Conservation (phyloP, 2,113 vertebrate genomes). For the Myotis davidii region DNA sequence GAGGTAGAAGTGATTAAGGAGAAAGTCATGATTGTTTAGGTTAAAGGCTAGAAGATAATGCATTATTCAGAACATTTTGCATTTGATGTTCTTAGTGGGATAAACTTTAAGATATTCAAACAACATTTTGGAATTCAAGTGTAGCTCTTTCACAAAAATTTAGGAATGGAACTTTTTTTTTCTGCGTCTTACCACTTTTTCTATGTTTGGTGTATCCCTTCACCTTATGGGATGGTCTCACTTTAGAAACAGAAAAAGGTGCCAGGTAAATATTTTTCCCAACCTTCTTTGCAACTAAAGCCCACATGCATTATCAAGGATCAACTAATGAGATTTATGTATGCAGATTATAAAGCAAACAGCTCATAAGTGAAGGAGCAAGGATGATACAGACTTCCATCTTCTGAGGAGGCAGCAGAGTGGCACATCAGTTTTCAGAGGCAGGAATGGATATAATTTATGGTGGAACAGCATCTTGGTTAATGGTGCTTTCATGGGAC, state of each 20-base stretch:
- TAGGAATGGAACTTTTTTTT: neutral
- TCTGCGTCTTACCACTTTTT: neutral
- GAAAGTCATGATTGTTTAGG: neutral
- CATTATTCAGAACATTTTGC: neutral
- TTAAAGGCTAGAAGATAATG: neutral
- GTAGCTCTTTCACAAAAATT: neutral
- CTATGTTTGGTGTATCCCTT: neutral
- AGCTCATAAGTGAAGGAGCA: neutral
- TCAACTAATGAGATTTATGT: neutral
- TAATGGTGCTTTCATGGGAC: neutral
- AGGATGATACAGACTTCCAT: neutral
- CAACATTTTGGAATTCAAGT: neutral
- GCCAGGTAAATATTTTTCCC: neutral
- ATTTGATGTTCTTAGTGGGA: neutral
- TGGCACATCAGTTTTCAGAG: neutral
- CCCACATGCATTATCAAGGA: neutral
- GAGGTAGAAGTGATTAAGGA: neutral
- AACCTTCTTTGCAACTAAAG: neutral
- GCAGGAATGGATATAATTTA: neutral
- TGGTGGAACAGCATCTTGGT: neutral
- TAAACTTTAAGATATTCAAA: neutral
- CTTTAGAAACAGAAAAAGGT: neutral
- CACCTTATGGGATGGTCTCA: neutral
- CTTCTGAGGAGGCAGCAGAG: neutral
- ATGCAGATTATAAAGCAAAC: neutral